Conservation (phyloP, 2,797 vertebrate genomes). For the Sebastes cheni region DNA sequence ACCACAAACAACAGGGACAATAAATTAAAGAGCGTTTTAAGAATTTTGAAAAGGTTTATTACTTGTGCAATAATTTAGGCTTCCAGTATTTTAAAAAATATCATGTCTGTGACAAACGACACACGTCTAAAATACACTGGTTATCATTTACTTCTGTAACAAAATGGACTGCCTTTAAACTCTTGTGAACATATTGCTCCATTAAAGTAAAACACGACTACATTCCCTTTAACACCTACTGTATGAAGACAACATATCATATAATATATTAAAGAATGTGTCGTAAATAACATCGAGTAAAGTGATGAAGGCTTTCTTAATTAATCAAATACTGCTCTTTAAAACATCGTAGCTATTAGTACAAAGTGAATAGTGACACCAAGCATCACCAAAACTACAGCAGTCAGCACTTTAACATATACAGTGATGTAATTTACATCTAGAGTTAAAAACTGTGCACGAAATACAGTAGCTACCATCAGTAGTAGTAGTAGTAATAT, state of each 20-base stretch:
- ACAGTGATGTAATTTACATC: slow-evolving; percentile 41
- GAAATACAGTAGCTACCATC: slow-evolving; percentile 65
- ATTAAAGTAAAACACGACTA: slow-evolving; percentile 45
- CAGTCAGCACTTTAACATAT: slow-evolving; percentile 50
- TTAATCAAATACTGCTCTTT: slow-evolving; percentile 45
- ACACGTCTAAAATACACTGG: slow-evolving; percentile 63
- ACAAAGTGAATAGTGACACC: slow-evolving; percentile 51
- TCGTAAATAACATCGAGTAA: slow-evolving; percentile 47
- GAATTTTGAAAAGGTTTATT: slow-evolving; percentile 75
- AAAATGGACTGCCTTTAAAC: slow-evolving; percentile 47
- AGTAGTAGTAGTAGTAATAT: slow-evolving; percentile 60
- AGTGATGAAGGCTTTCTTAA: slow-evolving; percentile 24
- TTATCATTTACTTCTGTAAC: slow-evolving; percentile 38
- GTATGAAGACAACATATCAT: slow-evolving; percentile 23
- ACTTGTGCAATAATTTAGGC: slow-evolving; percentile 58
- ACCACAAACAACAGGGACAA: neutral
- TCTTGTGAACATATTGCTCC: slow-evolving; percentile 58
- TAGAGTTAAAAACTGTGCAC: slow-evolving; percentile 58
- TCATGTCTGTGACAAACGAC: slow-evolving; percentile 55
- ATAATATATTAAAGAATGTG: slow-evolving; percentile 40
- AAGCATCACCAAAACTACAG: slow-evolving; percentile 64
- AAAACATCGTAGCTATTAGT: slow-evolving; percentile 51
- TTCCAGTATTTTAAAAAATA: slow-evolving; percentile 72
- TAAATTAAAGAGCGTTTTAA: slow-evolving; percentile 7
- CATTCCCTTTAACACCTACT: slow-evolving; percentile 53